Base-by-base conservation (phyloP, 92 coral and sea anemone species). In the Diadumene lineata region DNA sequence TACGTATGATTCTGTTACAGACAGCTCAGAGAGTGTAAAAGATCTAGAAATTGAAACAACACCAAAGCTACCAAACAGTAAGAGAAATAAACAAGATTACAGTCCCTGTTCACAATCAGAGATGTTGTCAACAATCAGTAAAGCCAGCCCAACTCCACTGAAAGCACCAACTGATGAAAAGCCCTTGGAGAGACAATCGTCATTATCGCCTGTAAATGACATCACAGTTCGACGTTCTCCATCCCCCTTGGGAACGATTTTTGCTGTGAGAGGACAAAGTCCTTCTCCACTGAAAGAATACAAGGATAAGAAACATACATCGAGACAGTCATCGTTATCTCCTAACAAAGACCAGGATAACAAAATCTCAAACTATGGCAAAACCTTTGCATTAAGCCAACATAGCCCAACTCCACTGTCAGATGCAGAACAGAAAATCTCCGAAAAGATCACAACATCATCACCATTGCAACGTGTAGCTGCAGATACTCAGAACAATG, bases 211-310 rank as follows among this genome's bases (percentile, higher is more conserved):
- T 16, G 75, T 18, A 17, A 51, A 29, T 19, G 63, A 26, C 64
- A 34, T 60, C 2, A 21, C 65, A 23, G 26, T 28, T 9, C 1
- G 16, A n/a, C 51, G 75, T 27, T 58, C 50, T 10, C 34, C n/a
- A 11, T 51, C 75, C 11, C 34, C n/a, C 15, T 51, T 64, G 21
- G 78, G 68, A 28, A 73, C 68, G 25, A 73, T 61, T 3, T 73
- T 73, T 60, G 78, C 78, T 32, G 23, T 73, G 3, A 73, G 68
- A 31, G 25, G 78, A 25, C 68, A 57, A 24, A 73, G 78, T n/a
- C 78, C 78, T 57, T 31, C 78, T 2, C 68, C 33, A 8, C 11
- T 25, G 16, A 73, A 56, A 4, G 24, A 32, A 1, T 34, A 30
- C 9, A n/a, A 2, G 56, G 57, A 9, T 9, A 56, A 73, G 0